phyloP scores from a whole-genome alignment of 2,797 vertebrate genomes.

The Liasis olivaceus region DNA sequence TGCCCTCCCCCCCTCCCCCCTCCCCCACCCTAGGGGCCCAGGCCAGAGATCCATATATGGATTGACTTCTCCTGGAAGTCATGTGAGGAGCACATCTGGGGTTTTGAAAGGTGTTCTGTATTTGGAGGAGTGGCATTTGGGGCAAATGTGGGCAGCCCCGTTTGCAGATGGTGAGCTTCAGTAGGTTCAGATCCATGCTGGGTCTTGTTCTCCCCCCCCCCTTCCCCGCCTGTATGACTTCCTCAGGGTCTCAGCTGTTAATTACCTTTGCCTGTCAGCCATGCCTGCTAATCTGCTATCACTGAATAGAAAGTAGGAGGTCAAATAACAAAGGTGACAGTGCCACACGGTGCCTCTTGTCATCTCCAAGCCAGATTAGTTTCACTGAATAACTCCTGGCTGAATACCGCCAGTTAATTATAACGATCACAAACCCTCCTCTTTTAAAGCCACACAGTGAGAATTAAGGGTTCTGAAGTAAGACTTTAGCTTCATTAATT shows the following conservation, averaged over 20 bases:
- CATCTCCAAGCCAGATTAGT: conserved; percentile 70
- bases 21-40: neutral
- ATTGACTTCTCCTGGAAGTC: neutral
- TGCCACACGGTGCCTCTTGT: conserved; percentile 63
- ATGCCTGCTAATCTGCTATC: conserved; percentile 69
- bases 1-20: neutral
- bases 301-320: conserved; percentile 59
- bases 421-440: conserved; percentile 68
- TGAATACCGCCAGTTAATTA: conserved; percentile 77
- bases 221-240: neutral
- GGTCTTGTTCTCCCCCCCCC: neutral
- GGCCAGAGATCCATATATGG: neutral
- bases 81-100: neutral
- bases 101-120: neutral
- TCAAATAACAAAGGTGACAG: conserved; percentile 73
- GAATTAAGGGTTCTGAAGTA: conserved; percentile 80
- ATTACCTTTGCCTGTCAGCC: conserved; percentile 70
- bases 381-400: conserved; percentile 72
- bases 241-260: conserved; percentile 72
- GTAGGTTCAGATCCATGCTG: neutral
- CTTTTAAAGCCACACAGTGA: conserved; percentile 63
- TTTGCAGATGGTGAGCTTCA: conserved; percentile 1
- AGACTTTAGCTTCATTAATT: conserved; percentile 87
- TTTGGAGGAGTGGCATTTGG: neutral
- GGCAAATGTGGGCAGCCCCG: neutral